These are phyloP conservation scores for Myopa tessellatipennis DNA, from an alignment of 2,888 invertebrate genomes.

Conservation along the genomic window DNA sequence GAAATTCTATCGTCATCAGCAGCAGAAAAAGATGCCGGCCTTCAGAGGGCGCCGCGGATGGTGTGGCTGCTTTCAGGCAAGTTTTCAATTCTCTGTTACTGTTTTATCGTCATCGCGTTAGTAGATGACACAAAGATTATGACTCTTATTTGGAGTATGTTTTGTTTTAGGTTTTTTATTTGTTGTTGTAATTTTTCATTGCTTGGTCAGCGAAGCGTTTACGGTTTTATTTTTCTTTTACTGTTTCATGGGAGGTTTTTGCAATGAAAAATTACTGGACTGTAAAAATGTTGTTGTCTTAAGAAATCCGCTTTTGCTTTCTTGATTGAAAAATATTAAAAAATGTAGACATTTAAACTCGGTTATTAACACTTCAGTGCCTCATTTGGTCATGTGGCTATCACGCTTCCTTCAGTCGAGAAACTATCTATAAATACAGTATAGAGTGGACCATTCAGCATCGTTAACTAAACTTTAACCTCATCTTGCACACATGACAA, in stretches of 20 bases:
- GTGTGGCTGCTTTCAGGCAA: slow-evolving; percentile 88
- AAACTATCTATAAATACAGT: no score
- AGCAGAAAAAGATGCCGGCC: slow-evolving; percentile 75
- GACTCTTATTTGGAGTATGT: neutral
- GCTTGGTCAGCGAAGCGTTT: slow-evolving; percentile 9
- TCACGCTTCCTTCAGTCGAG: no score
- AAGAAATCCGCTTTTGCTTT: neutral
- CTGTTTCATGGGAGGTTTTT: neutral
- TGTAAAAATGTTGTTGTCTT: neutral
- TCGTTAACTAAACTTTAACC: no score
- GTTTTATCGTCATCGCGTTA: neutral
- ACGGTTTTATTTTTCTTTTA: neutral
- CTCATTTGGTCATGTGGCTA: no score
- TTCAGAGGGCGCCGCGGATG: slow-evolving; percentile 72
- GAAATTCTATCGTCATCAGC: slow-evolving; percentile 67
- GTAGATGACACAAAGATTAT: neutral
- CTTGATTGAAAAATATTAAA: neutral
- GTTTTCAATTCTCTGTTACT: slow-evolving; percentile 48
- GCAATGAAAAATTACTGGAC: neutral
- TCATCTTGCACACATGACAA: no score
- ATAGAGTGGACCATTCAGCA: no score
- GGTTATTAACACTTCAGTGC: no score
- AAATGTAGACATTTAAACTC: no score
- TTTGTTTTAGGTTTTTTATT: neutral
- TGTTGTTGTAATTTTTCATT: neutral